Conservation (phyloP, 2,113 vertebrate genomes). For the Melanotaenia duboulayi region DNA sequence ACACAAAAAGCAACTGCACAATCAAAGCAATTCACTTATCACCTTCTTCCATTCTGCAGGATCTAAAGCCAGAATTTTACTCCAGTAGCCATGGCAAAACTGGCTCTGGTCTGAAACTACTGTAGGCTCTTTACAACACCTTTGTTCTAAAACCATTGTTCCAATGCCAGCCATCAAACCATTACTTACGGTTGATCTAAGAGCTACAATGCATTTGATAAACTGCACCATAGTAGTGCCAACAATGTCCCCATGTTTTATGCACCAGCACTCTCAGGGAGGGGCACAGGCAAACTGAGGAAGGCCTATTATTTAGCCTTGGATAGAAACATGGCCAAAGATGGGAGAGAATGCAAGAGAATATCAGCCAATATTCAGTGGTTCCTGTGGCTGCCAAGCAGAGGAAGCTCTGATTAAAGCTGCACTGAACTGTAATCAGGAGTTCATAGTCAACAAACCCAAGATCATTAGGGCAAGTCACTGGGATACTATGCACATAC, state of each 20-base stretch:
- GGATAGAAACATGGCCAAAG: slow-evolving; percentile 48
- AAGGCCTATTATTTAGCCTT: slow-evolving; percentile 62
- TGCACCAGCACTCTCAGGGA: slow-evolving; percentile 34
- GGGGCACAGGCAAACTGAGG: slow-evolving; percentile 14
- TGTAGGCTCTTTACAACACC: slow-evolving; percentile 13
- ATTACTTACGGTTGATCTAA: slow-evolving; percentile 47
- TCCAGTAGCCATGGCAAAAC: slow-evolving; percentile 47
- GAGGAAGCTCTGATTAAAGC: slow-evolving; percentile 77
- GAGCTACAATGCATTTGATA: slow-evolving; percentile 29
- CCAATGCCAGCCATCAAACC: slow-evolving; percentile 19
- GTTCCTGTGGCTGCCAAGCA: slow-evolving; percentile 59
- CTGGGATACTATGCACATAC: slow-evolving; percentile 38
- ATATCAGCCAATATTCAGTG: slow-evolving; percentile 57
- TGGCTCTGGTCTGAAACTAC: slow-evolving; percentile 23
- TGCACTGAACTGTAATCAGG: slow-evolving; percentile 69
- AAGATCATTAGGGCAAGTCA: slow-evolving; percentile 46
- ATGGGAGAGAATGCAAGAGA: slow-evolving; percentile 48
- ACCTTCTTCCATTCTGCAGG: slow-evolving; percentile 18
- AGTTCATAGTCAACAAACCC: slow-evolving; percentile 50
- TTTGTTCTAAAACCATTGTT: slow-evolving; percentile 34
- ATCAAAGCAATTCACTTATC: slow-evolving; percentile 19
- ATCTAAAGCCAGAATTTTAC: slow-evolving; percentile 41
- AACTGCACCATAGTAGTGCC: slow-evolving; percentile 43
- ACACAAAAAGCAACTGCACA: background rate
- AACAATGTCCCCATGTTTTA: slow-evolving; percentile 43